A percentile compares a stretch with the other conserved stretches of the same genome.
These are phyloP conservation scores for Coleophora flavipennella DNA, from an alignment of 2,888 invertebrate species.

Conservation along the genomic window DNA sequence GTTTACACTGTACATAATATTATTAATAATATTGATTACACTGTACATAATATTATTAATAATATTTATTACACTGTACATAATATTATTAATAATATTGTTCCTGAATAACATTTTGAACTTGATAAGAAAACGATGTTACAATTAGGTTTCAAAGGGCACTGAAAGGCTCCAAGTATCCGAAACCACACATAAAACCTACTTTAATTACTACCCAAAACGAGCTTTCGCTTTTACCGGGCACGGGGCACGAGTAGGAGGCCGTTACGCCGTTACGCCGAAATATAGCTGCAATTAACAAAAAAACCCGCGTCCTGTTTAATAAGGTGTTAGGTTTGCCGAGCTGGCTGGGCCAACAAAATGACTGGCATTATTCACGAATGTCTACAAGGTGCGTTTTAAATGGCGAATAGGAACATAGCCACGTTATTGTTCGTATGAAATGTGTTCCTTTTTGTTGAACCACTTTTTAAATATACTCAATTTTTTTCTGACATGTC, in stretches of 20 bases:
- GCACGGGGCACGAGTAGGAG: slow-evolving; percentile 45
- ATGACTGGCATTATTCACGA: slow-evolving; percentile 50
- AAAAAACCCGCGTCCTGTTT: slow-evolving; percentile 57
- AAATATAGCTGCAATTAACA: slow-evolving; percentile 65
- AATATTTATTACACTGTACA: too few relatives aligned
- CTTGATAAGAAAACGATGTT: too few relatives aligned
- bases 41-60: too few relatives aligned
- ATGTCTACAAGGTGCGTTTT: background rate
- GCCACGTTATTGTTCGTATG: too few relatives aligned
- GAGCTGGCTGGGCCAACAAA: slow-evolving; percentile 45
- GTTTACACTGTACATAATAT: too few relatives aligned
- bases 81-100: too few relatives aligned
- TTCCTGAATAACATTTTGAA: too few relatives aligned
- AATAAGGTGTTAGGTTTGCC: slow-evolving; percentile 64
- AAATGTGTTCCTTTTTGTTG: too few relatives aligned
- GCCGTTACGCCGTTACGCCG: slow-evolving; percentile 57
- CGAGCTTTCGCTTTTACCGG: slow-evolving; percentile 58
- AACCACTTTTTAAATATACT: too few relatives aligned
- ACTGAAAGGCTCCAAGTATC: background rate
- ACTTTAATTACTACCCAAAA: slow-evolving; percentile 52
- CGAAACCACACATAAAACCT: slow-evolving; percentile 37
- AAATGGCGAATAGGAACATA: too few relatives aligned
- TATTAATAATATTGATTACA: too few relatives aligned
- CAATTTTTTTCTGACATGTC: too few relatives aligned
- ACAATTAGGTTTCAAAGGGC: background rate